Evolutionary conservation across 30 jellyfish, hydroid and myxozoan genomes (phyloP), one percentile per base, ranked within the genome.

Genomic region (Catostylus mosaicus): DNA sequence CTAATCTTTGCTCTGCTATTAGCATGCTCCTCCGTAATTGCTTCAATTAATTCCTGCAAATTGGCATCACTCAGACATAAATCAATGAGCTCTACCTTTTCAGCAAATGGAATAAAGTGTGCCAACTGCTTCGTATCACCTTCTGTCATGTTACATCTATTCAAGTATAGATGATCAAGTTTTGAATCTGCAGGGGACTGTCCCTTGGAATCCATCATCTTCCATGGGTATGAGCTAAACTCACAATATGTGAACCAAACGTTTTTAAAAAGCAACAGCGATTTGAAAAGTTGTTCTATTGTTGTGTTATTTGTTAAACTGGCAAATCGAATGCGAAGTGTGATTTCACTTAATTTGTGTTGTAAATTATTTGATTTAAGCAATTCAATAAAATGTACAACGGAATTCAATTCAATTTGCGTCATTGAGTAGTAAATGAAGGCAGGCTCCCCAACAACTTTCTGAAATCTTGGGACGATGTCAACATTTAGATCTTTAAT

Each of bases 161-260:
- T 61, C 22, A 61, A 3, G 40, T 61, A 61, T 3, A 61, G 74
- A 23, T 61, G 74, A 11, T 61, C 74, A 29, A 61, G 74, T 38
- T 61, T 61, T 29, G 74, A 61, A 3, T 61, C 74, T 19, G 20
- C 74, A 8, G n/a, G 74, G 22, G 74, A 18, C 6, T 8, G 14
- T 8, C 47, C 37, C 14, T 12, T 8, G 30, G 16, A 7, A 19
- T 56, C 26, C 70, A 18, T 61, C 40, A 12, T 61, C 47, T 32
- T 19, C 74, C 74, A 61, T 4, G 74, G 74, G 47, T 61, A 61
- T 3, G 18, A 8, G 22, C 19, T 14, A 5, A 61, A 24, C 6
- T 61, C 74, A 32, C 74, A 61, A 61, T 61, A 61, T 24, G 74
- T 61, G 47, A 61, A 61, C 74, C 74, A 61, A 14, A 61, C 74